Base-by-base conservation (phyloP, 1,140 invertebrate genomes). In the Ooceraea biroi region DNA sequence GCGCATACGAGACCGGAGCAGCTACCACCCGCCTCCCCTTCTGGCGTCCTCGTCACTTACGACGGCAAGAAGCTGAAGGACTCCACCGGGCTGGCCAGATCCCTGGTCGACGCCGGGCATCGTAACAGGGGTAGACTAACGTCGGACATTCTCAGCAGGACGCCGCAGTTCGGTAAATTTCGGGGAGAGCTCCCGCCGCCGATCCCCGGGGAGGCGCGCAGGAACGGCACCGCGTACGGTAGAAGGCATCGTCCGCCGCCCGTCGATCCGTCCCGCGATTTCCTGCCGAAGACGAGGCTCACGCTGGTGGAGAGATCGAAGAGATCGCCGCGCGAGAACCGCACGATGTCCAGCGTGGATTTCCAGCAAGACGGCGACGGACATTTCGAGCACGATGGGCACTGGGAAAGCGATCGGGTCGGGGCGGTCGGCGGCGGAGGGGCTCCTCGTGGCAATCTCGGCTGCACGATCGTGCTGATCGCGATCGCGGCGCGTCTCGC, bases 1-100 rank as follows among this genome's bases (percentile, higher is more conserved):
- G 25, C 44, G 1, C 74, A 22, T 12, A 30, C 72, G 1, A 58
- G 55, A 0, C 3, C 71, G 0, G 78, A 82, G 12, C 48, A 55
- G 94, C 93, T 85, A 57, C 65, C 58, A 77, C 74, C 74, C 14
- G 73, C 84, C 2, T 85, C 63, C 82, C 84, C 94, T 91, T 91
- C 88, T 68, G 95, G 93, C 50, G 95, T 96, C 0, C 95, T 97
- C 25, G 95, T 97, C 11, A 96, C 96, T 8, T 97, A 96, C 85
- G 97, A 97, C 87, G 97, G 96, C 0, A 97, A 96, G 90, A 95
- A 95, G 22, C 95, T 97, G 7, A 95, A 96, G 3, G 96, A 96
- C 60, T 94, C 95, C 11, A 95, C 95, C 12, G 95, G 95, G 14
- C 90, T 97, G 11, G 95, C 96, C 0, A 95, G 95, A 60, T 93